Evolutionary conservation across 2,888 invertebrate genomes (phyloP).

Genomic region (Lasioglossum figueresi): DNA sequence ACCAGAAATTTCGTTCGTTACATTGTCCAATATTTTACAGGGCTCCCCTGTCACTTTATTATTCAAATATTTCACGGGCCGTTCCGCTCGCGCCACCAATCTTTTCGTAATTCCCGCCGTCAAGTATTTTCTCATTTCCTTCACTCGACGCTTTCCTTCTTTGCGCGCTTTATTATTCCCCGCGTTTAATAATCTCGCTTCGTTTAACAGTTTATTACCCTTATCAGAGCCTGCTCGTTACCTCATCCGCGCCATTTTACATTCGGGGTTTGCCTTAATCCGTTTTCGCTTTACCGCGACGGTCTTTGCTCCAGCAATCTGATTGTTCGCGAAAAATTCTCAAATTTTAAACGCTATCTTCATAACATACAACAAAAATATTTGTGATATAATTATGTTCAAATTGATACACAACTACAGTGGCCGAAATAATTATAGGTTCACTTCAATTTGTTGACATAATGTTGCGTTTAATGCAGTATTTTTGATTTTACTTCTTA

Average conservation of each 20-base stretch:
- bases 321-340: background rate
- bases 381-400: background rate
- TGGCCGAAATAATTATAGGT: too few relatives aligned
- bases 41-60: constrained; percentile 20
- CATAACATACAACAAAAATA: background rate
- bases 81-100: background rate
- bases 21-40: background rate
- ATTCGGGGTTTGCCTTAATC: background rate
- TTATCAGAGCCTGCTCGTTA: constrained; percentile 9
- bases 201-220: constrained; percentile 23
- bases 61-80: constrained; percentile 18
- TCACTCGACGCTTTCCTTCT: constrained; percentile 14
- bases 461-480: too few relatives aligned
- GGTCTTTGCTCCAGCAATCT: background rate
- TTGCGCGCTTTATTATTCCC: constrained; percentile 24
- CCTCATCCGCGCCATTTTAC: background rate
- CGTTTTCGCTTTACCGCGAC: background rate
- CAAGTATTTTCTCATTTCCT: constrained; percentile 35
- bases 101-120: constrained; percentile 2
- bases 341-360: background rate
- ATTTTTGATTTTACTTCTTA: too few relatives aligned
- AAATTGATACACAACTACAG: too few relatives aligned
- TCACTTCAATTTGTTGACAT: too few relatives aligned
- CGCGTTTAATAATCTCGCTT: constrained; percentile 36
- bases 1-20: constrained; percentile 8